Conservation (phyloP, 2,113 vertebrate genomes). For the Echinops telfairi region DNA sequence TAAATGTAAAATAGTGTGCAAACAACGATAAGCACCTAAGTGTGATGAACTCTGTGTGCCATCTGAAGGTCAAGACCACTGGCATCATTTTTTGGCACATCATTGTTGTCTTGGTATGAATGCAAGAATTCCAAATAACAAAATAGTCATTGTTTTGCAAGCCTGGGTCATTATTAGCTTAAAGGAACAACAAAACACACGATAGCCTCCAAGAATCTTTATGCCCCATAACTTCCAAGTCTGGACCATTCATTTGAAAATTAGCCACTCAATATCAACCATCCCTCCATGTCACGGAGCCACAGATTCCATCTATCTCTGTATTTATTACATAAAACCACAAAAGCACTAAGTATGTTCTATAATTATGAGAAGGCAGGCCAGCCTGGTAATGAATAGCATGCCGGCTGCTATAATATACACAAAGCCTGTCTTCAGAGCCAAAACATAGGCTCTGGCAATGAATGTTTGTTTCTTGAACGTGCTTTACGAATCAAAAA, state of each 20-base stretch:
- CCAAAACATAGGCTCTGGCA: not conserved
- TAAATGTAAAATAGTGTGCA: not conserved
- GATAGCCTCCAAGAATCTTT: not conserved
- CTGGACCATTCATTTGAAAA: constrained; percentile 9
- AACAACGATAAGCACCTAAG: not conserved
- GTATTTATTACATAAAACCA: constrained; percentile 1
- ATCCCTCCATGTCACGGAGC: not conserved
- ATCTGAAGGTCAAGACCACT: not conserved
- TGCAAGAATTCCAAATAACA: constrained; percentile 10
- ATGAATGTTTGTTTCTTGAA: constrained; percentile 33
- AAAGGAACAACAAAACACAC: not conserved
- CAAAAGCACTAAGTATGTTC: not conserved
- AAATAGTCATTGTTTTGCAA: not conserved
- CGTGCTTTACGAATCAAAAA: constrained; percentile 27
- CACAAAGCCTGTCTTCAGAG: not conserved
- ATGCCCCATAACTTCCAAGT: not conserved
- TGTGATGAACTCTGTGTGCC: not conserved
- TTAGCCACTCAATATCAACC: not conserved
- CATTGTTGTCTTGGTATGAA: not conserved
- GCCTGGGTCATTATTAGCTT: not conserved
- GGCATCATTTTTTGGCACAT: not conserved
- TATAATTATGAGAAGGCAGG: not conserved
- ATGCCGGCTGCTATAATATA: not conserved
- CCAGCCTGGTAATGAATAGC: constrained; percentile 25
- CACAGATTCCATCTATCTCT: not conserved